Base-by-base conservation (phyloP, 2,888 invertebrate species). In the Nymphalis polychloros region DNA sequence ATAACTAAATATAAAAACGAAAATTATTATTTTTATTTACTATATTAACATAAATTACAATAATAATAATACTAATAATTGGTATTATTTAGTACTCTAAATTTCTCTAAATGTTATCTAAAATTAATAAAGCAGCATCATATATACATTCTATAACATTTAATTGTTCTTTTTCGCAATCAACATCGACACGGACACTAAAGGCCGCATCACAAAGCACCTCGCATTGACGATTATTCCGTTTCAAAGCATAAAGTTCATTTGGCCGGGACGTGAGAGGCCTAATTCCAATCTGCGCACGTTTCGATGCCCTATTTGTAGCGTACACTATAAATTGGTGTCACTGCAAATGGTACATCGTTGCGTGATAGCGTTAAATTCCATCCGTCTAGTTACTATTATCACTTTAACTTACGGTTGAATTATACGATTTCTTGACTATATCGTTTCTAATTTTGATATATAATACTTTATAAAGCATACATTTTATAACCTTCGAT, bases 181-280 rank as follows among this genome's bases (percentile, higher is more conserved):
- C 20, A 50, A 49, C 59, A 27, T 50, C 20, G 48, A 50, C 60
- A 27, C 6, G 31, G 31, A 53, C 60, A 52, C 46, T 31, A 41
- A 50, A 52, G 60, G 46, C 27, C 47, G 68, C 68, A 49, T 66
- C 64, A 75, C 61, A 65, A 64, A 65, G 70, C 67, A 69, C 55
- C 47, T 68, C 67, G 62, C 71, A 62, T 69, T 70, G 67, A 74
- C 72, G 74, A 74, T 76, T 76, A 77, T 76, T 74, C 76, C 67
- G 72, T 76, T 75, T 74, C 76, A 73, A 75, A 70, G 77, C 78
- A 78, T 76, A 71, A 73, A 77, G 77, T 78, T 77, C 76, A 78
- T 79, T 77, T 76, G 72, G 73, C 61, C 70, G 63, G 72, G 66
- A 72, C 75, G 76, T 74, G 72, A 70, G 71, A 72, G 74, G 70